These are phyloP conservation scores for Paradisaea rubra DNA, from an alignment of 2,113 vertebrate species.

Conservation along the genomic window DNA sequence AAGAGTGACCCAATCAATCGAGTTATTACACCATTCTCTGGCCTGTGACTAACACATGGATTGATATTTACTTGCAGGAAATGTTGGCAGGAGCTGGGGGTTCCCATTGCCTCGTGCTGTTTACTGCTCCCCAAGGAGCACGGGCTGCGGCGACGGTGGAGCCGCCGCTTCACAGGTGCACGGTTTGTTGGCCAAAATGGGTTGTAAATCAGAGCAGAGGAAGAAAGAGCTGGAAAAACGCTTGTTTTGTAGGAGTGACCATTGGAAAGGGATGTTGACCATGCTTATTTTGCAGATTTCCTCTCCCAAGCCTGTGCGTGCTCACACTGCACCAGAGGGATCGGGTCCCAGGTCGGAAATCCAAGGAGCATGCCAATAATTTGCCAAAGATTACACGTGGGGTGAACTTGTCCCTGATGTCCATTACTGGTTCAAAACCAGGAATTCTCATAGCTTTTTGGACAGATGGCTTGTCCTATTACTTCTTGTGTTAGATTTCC, in stretches of 20 bases:
- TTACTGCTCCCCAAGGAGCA: background rate
- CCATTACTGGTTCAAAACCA: background rate
- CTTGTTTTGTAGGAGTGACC: background rate
- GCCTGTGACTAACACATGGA: background rate
- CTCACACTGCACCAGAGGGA: background rate
- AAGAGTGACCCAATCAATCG: background rate
- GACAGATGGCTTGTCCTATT: slow-evolving; percentile 44
- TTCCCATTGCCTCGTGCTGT: background rate
- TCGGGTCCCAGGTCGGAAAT: background rate
- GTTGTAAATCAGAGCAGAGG: background rate
- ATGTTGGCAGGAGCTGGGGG: background rate
- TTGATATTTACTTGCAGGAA: background rate
- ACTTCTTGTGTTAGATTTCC: slow-evolving; percentile 18
- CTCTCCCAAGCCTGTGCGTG: background rate
- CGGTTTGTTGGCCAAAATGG: background rate
- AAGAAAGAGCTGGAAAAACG: background rate
- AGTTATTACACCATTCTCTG: background rate
- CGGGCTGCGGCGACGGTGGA: background rate
- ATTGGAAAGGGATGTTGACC: background rate
- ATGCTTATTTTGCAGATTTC: background rate
- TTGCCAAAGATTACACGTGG: background rate
- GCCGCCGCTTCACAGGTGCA: slow-evolving; percentile 12
- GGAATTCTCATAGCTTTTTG: slow-evolving; percentile 4
- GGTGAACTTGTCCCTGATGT: background rate
- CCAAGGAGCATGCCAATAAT: background rate